A percentile compares a stretch with the other conserved stretches of the same genome.
phyloP scores from a whole-genome alignment of 1,140 invertebrate genomes.

The Reticulitermes speratus region DNA sequence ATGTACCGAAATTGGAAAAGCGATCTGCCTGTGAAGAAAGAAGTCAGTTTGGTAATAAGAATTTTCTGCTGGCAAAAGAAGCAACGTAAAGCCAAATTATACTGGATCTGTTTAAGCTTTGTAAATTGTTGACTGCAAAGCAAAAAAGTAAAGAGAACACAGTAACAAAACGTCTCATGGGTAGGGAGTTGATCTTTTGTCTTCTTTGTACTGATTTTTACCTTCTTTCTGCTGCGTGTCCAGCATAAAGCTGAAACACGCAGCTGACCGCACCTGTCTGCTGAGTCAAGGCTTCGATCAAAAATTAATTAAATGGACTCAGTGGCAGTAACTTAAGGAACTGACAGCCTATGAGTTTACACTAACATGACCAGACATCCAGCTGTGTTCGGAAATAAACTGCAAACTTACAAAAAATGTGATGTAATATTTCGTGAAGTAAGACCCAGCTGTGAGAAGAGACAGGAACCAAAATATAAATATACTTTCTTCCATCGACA shows the following conservation, averaged over 20 bases:
- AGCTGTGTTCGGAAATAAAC: not conserved
- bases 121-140: not conserved
- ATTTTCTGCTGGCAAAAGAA: not conserved
- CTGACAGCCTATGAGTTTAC: not conserved
- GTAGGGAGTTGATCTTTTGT: too few relatives aligned
- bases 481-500: too few relatives aligned
- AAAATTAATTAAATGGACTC: not conserved
- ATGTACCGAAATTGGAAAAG: too few relatives aligned
- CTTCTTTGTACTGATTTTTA: not conserved
- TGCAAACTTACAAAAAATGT: not conserved
- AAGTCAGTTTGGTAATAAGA: too few relatives aligned
- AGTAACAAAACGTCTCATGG: not conserved
- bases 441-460: too few relatives aligned
- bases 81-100: not conserved
- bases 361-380: too few relatives aligned
- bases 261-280: not conserved
- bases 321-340: not conserved
- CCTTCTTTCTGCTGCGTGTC: not conserved
- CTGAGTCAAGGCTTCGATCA: not conserved
- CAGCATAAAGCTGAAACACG: not conserved
- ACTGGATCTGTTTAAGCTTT: not conserved
- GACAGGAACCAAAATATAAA: too few relatives aligned
- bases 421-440: too few relatives aligned
- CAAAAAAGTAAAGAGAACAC: not conserved
- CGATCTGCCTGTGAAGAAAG: too few relatives aligned